Percentiles rank a stretch among this genome's conserved stretches.
Evolutionary conservation across 1,140 invertebrate species (phyloP).

Genomic region (Idris sp.): DNA sequence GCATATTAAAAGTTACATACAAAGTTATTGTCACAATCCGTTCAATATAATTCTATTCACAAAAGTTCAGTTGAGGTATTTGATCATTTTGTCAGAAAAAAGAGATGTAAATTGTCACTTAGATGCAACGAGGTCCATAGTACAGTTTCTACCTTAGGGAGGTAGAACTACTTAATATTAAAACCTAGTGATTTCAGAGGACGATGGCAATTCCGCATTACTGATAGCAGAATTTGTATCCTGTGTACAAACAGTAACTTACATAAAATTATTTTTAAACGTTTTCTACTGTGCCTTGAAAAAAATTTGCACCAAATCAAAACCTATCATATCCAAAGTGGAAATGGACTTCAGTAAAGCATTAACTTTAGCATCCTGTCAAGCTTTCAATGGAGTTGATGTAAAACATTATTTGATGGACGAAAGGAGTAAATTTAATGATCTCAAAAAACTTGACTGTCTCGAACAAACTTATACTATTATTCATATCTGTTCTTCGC

Average conservation of each 20-base stretch:
- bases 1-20: no score
- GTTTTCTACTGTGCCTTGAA: not conserved
- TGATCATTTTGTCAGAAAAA: no score
- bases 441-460: no score
- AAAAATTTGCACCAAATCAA: not conserved
- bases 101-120: not conserved
- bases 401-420: not conserved
- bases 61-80: no score
- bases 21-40: no score
- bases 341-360: slow-evolving; percentile 7
- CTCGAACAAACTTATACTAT: no score
- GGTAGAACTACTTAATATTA: slow-evolving; percentile 7
- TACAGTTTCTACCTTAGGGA: not conserved
- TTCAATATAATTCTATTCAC: no score
- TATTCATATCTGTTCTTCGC: no score
- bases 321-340: not conserved
- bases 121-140: slow-evolving; percentile 9
- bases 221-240: not conserved
- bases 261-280: slow-evolving; percentile 3
- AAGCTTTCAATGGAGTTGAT: slow-evolving; percentile 2
- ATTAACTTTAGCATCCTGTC: not conserved
- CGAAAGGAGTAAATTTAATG: not conserved
- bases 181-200: not conserved
- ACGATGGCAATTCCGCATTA: slow-evolving; percentile 1
- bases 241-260: not conserved